Evolutionary conservation across 2,888 invertebrate species (phyloP).

Genomic region (Apamea sordens): DNA sequence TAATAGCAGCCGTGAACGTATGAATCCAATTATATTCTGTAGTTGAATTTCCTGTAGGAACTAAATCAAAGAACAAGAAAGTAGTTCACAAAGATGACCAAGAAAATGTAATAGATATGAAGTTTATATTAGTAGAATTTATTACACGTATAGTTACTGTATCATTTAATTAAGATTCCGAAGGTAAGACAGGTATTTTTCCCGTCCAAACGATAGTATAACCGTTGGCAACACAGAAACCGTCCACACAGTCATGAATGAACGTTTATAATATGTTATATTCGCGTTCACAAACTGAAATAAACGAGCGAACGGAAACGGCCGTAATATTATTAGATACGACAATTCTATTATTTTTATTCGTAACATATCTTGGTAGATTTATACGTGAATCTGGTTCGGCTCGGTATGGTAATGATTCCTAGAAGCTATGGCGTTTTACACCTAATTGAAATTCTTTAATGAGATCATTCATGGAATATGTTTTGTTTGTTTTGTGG

Average conservation of each 20-base stretch:
- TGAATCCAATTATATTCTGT: slow-evolving; percentile 40
- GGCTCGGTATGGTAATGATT: slow-evolving; percentile 81
- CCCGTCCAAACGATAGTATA: slow-evolving; percentile 27
- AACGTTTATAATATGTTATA: slow-evolving; percentile 84
- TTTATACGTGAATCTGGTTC: slow-evolving; percentile 86
- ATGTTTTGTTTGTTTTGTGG: slow-evolving; percentile 67
- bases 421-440: slow-evolving; percentile 81
- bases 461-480: slow-evolving; percentile 73
- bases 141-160: background rate
- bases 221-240: slow-evolving; percentile 60
- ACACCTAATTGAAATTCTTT: slow-evolving; percentile 81
- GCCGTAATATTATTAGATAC: slow-evolving; percentile 89
- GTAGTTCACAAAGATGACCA: slow-evolving; percentile 29
- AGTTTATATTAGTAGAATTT: background rate
- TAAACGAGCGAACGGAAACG: slow-evolving; percentile 90
- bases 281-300: slow-evolving; percentile 88
- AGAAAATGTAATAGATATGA: slow-evolving; percentile 16
- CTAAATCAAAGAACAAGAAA: slow-evolving; percentile 36
- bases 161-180: background rate
- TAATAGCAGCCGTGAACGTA: slow-evolving; percentile 42
- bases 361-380: slow-evolving; percentile 89
- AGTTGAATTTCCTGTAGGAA: slow-evolving; percentile 41
- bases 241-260: slow-evolving; percentile 77
- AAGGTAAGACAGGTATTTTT: slow-evolving; percentile 23
- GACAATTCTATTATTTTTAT: slow-evolving; percentile 91